Conservation (phyloP, 2,797 vertebrate species). For the Anabas testudineus region DNA sequence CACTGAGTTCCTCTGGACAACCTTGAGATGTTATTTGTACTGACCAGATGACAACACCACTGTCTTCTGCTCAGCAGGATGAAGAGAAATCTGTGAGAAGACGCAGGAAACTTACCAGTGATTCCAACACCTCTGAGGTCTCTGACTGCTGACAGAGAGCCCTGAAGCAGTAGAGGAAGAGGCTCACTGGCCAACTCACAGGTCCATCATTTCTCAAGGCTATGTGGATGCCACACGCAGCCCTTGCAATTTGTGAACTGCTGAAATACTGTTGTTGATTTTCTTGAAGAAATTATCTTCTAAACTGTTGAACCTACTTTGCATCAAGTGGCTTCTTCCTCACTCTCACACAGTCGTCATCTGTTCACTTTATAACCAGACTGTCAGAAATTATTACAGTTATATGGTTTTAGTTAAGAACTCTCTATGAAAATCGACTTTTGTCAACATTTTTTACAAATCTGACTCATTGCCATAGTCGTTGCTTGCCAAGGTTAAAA, state of each 20-base stretch:
- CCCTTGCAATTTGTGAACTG: slow-evolving; percentile 34
- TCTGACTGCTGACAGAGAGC: slow-evolving; percentile 82
- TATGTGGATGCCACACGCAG: slow-evolving; percentile 1
- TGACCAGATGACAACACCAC: not conserved
- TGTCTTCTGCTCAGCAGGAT: slow-evolving; percentile 69
- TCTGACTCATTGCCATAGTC: slow-evolving; percentile 17
- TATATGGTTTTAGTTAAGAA: slow-evolving; percentile 1
- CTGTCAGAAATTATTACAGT: not conserved
- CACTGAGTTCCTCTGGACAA: not conserved
- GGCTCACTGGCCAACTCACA: slow-evolving; percentile 30
- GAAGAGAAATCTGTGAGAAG: slow-evolving; percentile 84
- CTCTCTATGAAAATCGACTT: not conserved
- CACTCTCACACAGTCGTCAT: slow-evolving; percentile 4
- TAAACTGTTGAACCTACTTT: slow-evolving; percentile 20
- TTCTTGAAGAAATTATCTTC: slow-evolving; percentile 25
- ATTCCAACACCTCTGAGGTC: slow-evolving; percentile 82
- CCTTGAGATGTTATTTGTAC: not conserved
- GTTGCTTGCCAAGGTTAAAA: slow-evolving; percentile 32
- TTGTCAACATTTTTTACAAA: not conserved
- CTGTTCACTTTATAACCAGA: slow-evolving; percentile 1
- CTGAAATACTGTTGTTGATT: slow-evolving; percentile 18
- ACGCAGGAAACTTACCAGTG: slow-evolving; percentile 77
- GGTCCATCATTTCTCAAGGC: slow-evolving; percentile 29
- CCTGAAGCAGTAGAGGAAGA: slow-evolving; percentile 2
- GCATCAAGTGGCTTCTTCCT: slow-evolving; percentile 32